Percentiles rank a stretch among this genome's conserved stretches.
Conservation (phyloP, 2,797 vertebrate species). For the Periparus ater region DNA sequence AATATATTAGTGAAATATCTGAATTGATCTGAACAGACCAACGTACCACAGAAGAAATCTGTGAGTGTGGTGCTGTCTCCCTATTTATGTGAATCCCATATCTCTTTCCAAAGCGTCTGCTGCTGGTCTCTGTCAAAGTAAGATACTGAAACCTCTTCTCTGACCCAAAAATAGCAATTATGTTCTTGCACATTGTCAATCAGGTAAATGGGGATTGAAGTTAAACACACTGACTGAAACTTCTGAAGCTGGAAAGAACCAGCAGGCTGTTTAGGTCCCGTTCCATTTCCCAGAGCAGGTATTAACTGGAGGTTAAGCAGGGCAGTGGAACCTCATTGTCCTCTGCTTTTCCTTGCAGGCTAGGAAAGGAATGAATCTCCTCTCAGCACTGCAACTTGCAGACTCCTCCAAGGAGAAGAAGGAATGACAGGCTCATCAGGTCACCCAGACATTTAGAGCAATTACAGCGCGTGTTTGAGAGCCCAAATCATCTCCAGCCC, state of each 20-base stretch:
- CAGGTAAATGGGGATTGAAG: background rate
- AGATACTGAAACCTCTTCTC: background rate
- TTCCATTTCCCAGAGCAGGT: background rate
- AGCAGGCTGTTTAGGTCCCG: background rate
- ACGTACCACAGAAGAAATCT: background rate
- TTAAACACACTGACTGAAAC: background rate
- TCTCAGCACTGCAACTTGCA: background rate
- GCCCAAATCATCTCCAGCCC: background rate
- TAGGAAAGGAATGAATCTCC: background rate
- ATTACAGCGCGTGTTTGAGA: background rate
- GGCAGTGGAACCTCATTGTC: background rate
- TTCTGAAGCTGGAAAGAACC: background rate
- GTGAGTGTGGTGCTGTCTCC: background rate
- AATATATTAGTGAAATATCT: background rate
- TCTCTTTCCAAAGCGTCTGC: background rate
- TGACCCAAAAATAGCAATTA: background rate
- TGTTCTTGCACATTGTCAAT: accelerated
- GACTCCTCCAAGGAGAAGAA: background rate
- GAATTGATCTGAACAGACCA: background rate
- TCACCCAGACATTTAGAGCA: background rate
- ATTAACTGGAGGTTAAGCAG: background rate
- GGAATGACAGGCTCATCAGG: background rate
- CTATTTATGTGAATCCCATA: background rate
- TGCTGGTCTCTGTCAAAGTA: background rate
- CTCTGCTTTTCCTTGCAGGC: background rate